Percentiles rank a stretch among this genome's conserved stretches.
phyloP scores from a whole-genome alignment of 2,113 vertebrate genomes.

The Chrysemys picta region DNA sequence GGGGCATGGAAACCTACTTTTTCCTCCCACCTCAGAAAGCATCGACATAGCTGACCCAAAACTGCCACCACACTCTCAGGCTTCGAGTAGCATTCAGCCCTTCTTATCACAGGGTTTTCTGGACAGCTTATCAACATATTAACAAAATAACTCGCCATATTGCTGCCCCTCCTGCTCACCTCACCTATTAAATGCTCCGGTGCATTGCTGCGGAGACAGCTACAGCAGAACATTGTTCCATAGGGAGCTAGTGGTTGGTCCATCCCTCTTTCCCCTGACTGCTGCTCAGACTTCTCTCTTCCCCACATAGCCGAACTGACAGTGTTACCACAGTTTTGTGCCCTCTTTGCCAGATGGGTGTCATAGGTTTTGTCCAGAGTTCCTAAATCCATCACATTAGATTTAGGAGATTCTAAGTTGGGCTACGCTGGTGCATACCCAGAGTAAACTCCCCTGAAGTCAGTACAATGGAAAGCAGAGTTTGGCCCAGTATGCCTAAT shows the following conservation, averaged over 20 bases:
- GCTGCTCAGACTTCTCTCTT: not conserved
- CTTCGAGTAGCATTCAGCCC: not conserved
- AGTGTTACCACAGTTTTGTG: not conserved
- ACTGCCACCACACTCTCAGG: not conserved
- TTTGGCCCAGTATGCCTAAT: not conserved
- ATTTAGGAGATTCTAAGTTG: not conserved
- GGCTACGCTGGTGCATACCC: not conserved
- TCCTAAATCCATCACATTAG: not conserved
- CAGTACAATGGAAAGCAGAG: not conserved
- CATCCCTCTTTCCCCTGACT: fast-evolving
- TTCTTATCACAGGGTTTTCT: not conserved
- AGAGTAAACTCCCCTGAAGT: not conserved
- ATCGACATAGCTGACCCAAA: not conserved
- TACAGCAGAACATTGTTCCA: not conserved
- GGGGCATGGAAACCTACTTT: not conserved
- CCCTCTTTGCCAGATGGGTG: not conserved
- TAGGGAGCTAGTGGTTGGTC: not conserved
- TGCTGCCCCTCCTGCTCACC: not conserved
- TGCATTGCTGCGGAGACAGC: not conserved
- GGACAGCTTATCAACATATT: not conserved
- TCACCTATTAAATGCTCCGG: not conserved
- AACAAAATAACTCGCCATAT: not conserved
- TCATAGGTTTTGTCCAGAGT: not conserved
- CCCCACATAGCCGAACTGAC: not conserved
- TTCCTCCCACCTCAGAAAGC: not conserved